These are phyloP conservation scores for Centropristis striata DNA, from an alignment of 2,113 vertebrate genomes.

Conservation along the genomic window DNA sequence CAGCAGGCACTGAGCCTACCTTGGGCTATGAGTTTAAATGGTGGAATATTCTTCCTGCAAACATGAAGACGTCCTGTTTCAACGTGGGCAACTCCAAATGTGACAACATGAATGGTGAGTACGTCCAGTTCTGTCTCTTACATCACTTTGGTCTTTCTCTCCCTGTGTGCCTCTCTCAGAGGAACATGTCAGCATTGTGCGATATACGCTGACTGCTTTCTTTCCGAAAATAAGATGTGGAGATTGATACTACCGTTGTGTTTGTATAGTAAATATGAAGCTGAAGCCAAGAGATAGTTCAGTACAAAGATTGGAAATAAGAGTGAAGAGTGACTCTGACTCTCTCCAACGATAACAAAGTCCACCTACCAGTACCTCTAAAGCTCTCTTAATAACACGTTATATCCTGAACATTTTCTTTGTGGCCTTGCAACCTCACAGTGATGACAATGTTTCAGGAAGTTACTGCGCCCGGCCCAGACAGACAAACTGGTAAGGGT, in stretches of 20 bases:
- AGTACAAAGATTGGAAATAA: not conserved
- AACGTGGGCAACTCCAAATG: slow-evolving; percentile 98
- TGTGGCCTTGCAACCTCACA: not conserved
- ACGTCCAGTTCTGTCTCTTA: not conserved
- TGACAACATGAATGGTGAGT: slow-evolving; percentile 95
- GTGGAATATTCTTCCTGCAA: slow-evolving; percentile 95
- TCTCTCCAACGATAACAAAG: not conserved
- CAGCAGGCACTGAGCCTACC: slow-evolving; percentile 93
- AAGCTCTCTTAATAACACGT: not conserved
- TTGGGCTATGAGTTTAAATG: slow-evolving; percentile 96
- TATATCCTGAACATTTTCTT: not conserved
- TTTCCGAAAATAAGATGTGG: not conserved
- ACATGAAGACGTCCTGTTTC: slow-evolving; percentile 98
- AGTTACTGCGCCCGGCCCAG: not conserved
- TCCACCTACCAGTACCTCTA: not conserved
- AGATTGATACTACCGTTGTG: not conserved
- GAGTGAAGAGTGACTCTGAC: not conserved
- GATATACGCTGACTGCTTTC: not conserved
- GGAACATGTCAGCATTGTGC: not conserved
- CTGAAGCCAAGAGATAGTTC: not conserved
- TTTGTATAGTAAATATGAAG: not conserved
- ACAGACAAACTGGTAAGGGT: not conserved
- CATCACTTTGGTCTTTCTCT: not conserved
- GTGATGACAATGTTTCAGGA: not conserved
- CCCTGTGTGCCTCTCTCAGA: not conserved